Evolutionary conservation across 2,888 invertebrate genomes (phyloP), one percentile per base, ranked within the genome.

Genomic region (Crioceris asparagi): DNA sequence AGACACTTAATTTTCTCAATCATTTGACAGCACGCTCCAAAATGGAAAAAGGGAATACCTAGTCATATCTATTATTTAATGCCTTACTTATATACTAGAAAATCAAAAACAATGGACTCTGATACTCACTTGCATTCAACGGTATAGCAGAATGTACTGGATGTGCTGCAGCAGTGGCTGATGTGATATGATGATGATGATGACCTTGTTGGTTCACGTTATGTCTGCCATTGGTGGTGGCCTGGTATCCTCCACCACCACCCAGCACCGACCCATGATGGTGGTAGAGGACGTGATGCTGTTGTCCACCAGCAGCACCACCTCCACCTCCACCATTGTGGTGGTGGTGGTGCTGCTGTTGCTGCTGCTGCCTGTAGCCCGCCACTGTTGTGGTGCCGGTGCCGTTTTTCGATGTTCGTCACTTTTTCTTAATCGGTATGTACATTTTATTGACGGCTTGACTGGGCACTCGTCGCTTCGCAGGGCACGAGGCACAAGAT

Each of bases 381-480:
- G 64, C 63, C 64, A 64, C 61, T 53, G 54, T 62, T 57, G 48
- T n/a, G n/a, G n/a, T n/a, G n/a, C n/a, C n/a, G n/a, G n/a, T n/a
- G n/a, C n/a, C n/a, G n/a, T n/a, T n/a, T n/a, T n/a, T 49, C 37
- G 47, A 42, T 48, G 47, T 50, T 43, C 48, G 49, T 52, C 56
- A 56, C 55, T 54, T 52, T 38, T 41, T 43, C 31, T 10, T 8
- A 33, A 35, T n/a, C 11, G 39, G 41, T 17, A 32, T 35, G 2
- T 36, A 35, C 43, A 44, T 44, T 32, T 41, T 41, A 29, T 30
- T 36, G 26, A 26, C n/a, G n/a, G n/a, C n/a, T n/a, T n/a, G n/a
- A n/a, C 8, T 23, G 7, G 23, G 23, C 23, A 23, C 8, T 8
- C 7, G 8, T 7, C 8, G 23, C n/a, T n/a, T 17, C 25, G 32